Percentiles rank a stretch among this genome's conserved stretches.
These are phyloP conservation scores for Enteromius paludinosus DNA, from an alignment of 2,797 vertebrate genomes.

Conservation along the genomic window DNA sequence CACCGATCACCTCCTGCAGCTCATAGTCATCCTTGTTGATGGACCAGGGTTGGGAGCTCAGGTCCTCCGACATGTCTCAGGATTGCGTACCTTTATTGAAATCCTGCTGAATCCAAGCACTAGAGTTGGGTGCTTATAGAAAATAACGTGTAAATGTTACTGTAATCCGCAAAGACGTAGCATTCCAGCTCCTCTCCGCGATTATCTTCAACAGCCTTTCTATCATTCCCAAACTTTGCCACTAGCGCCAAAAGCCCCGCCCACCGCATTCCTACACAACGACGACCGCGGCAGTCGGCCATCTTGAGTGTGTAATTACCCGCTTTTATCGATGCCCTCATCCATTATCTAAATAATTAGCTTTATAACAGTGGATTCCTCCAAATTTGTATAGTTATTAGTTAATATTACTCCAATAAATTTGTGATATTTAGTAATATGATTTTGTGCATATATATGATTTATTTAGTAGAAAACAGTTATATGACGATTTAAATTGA, in stretches of 20 bases:
- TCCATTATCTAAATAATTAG: too few relatives aligned
- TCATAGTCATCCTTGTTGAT: slow-evolving; percentile 99
- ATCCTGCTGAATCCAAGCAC: slow-evolving; percentile 63
- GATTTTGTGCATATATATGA: neutral
- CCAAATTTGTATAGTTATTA: neutral
- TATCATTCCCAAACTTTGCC: slow-evolving; percentile 93
- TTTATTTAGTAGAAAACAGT: neutral
- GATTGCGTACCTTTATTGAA: slow-evolving; percentile 65
- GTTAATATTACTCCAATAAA: neutral
- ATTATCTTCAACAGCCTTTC: slow-evolving; percentile 76
- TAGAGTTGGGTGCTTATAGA: slow-evolving; percentile 55
- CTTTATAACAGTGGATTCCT: neutral
- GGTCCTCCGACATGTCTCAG: slow-evolving; percentile 92
- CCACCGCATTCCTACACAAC: slow-evolving; percentile 77
- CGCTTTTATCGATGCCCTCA: neutral
- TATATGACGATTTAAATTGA: neutral
- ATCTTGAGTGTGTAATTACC: slow-evolving; percentile 73
- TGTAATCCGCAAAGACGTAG: slow-evolving; percentile 71
- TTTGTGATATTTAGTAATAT: neutral
- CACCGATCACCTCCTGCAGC: slow-evolving; percentile 98
- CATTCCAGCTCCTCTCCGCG: slow-evolving; percentile 74
- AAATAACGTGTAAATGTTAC: slow-evolving; percentile 72
- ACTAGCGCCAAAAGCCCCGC: slow-evolving; percentile 78
- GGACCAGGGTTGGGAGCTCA: slow-evolving; percentile 94
- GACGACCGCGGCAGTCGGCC: slow-evolving; percentile 70